A percentile compares a stretch with the other conserved stretches of the same genome.
phyloP scores from a whole-genome alignment of 2,888 invertebrate species.

The Tenthredo livida region DNA sequence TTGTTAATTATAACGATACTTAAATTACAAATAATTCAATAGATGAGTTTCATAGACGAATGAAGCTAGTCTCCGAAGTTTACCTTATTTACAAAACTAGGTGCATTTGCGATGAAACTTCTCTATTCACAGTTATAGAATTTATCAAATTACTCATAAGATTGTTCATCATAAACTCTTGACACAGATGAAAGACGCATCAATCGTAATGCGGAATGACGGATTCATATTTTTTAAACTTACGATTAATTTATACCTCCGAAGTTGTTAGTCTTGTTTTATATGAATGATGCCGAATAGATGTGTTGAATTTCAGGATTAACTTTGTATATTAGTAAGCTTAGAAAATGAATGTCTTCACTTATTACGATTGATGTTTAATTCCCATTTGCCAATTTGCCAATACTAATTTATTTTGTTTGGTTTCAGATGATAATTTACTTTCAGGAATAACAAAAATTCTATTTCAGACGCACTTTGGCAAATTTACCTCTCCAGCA shows the following conservation, averaged over 20 bases:
- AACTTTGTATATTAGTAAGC: neutral
- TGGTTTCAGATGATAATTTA: slow-evolving; percentile 71
- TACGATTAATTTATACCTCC: neutral
- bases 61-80: neutral
- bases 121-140: slow-evolving; percentile 2
- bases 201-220: slow-evolving; percentile 16
- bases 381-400: slow-evolving; percentile 65
- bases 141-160: neutral
- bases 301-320: neutral
- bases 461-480: slow-evolving; percentile 75
- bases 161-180: slow-evolving; percentile 36
- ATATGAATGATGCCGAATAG: neutral
- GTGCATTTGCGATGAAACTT: slow-evolving; percentile 35
- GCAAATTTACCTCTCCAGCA: slow-evolving; percentile 62
- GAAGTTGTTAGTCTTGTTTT: neutral
- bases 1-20: neutral
- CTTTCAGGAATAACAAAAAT: slow-evolving; percentile 72
- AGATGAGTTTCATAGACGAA: slow-evolving; percentile 21
- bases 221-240: neutral
- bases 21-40: slow-evolving; percentile 22
- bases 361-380: slow-evolving; percentile 14
- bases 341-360: slow-evolving; percentile 12
- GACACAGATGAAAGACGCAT: neutral
- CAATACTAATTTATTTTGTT: slow-evolving; percentile 73
- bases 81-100: neutral